Base-by-base conservation (phyloP, 2,888 invertebrate species). In the Rhopalosiphum nymphaeae region DNA sequence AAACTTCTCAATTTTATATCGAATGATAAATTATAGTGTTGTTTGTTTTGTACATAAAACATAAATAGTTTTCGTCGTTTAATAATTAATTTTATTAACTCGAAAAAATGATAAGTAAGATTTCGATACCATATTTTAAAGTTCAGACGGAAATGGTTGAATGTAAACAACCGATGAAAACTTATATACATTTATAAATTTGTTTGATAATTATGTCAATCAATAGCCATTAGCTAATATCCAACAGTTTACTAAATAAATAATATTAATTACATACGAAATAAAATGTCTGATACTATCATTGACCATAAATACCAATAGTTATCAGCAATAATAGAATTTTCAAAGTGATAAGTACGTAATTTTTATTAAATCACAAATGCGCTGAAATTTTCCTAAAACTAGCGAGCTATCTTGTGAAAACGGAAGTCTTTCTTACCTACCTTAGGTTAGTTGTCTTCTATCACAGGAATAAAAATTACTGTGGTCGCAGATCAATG, bases 401-500 rank as follows among this genome's bases (percentile, higher is more conserved):
- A 67, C n/a, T 4, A 1, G n/a, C 4, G 13, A n/a, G n/a, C 29
- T n/a, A 16, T 67, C 5, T 16, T 16, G 16, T 36, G 67, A 67
- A 36, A 67, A 67, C 67, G 16, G n/a, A 67, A 78, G 36, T 78
- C 21, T 78, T 36, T 78, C 16, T 21, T 78, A 78, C 78, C 78
- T 21, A 78, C 36, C 67, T 36, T 36, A 78, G 67, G 36, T 78
- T 78, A 36, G 78, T 25, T 21, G 78, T 78, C 78, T 78, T 78
- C 36, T 36, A 36, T 78, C 36, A 5, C 9, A 21, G 36, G 36
- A 21, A 78, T 36, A 78, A 78, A 67, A 78, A 78, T 78, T 16
- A 44, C 44, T 61, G 36, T 89, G 56, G 10, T 42, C 29, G 61
- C 25, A 61, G 89, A 89, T 89, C 61, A 89, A 89, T 61, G 61